phyloP scores from a whole-genome alignment of 1,140 invertebrate genomes.

The Polyergus mexicanus region DNA sequence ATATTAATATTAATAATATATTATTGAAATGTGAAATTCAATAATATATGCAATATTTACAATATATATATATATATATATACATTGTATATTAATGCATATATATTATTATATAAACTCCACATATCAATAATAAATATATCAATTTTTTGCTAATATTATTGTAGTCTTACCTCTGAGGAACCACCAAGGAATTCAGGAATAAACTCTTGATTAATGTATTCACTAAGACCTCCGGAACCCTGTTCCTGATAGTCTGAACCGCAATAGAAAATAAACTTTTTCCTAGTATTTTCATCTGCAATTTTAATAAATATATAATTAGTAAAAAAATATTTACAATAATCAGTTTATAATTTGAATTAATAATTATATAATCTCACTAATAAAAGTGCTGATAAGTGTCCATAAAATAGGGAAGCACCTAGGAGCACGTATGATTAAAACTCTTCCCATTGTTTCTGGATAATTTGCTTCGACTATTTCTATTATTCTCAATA shows the following conservation, averaged over 20 bases:
- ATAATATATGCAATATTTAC: not conserved
- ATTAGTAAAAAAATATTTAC: constrained; percentile 63
- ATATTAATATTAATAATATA: constrained; percentile 25
- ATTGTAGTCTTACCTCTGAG: constrained; percentile 90
- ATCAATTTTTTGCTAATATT: constrained; percentile 47
- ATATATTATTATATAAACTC: no score
- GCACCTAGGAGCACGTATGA: constrained; percentile 95
- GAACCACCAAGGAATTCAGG: constrained; percentile 97
- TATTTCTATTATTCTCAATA: constrained; percentile 97
- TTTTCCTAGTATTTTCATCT: constrained; percentile 98
- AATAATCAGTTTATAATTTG: not conserved
- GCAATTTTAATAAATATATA: constrained; percentile 73
- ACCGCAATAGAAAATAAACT: constrained; percentile 97
- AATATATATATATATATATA: not conserved
- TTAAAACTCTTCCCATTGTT: constrained; percentile 96
- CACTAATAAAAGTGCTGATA: constrained; percentile 97
- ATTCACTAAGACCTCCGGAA: constrained; percentile 93
- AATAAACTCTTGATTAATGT: constrained; percentile 94
- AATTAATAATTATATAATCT: constrained; percentile 66
- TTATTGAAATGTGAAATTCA: no score
- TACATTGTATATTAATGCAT: no score
- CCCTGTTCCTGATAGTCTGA: constrained; percentile 92
- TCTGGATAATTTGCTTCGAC: constrained; percentile 98
- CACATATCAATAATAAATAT: no score
- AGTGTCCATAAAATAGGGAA: constrained; percentile 99